These are phyloP conservation scores for Sapajus apella DNA, from an alignment of 2,113 vertebrate genomes.

Conservation along the genomic window DNA sequence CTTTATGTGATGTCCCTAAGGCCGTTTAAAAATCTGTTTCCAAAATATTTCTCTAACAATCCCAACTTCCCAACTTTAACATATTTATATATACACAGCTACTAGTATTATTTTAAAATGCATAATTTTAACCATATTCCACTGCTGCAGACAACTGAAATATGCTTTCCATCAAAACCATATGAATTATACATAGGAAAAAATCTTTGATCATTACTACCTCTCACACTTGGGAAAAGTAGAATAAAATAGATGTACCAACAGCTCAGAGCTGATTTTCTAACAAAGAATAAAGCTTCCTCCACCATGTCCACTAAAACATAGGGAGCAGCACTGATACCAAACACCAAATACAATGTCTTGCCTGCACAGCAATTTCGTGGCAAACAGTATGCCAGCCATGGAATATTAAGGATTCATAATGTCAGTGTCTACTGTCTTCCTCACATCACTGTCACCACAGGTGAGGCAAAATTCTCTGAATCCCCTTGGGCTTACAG, in stretches of 20 bases:
- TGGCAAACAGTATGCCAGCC: neutral
- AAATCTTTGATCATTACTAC: neutral
- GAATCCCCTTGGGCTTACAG: conserved; percentile 29
- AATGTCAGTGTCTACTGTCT: neutral
- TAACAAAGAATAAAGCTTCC: neutral
- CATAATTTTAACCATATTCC: neutral
- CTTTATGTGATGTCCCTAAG: neutral
- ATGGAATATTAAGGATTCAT: neutral
- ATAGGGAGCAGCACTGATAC: neutral
- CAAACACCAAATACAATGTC: neutral
- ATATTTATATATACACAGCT: neutral
- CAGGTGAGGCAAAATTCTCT: conserved; percentile 33
- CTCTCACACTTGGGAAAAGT: conserved; percentile 1
- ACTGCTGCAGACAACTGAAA: neutral
- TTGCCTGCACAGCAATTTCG: neutral
- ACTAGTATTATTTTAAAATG: neutral
- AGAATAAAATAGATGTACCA: neutral
- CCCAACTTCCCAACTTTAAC: neutral
- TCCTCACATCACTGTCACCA: conserved; percentile 37
- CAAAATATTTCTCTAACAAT: neutral
- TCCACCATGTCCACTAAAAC: neutral
- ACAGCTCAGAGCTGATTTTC: neutral
- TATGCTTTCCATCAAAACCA: neutral
- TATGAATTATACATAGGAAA: neutral
- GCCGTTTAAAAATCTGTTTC: neutral